Evolutionary conservation across 2,113 vertebrate species (phyloP), one percentile per base, ranked within the genome.

Genomic region (Dasyornis broadbenti): DNA sequence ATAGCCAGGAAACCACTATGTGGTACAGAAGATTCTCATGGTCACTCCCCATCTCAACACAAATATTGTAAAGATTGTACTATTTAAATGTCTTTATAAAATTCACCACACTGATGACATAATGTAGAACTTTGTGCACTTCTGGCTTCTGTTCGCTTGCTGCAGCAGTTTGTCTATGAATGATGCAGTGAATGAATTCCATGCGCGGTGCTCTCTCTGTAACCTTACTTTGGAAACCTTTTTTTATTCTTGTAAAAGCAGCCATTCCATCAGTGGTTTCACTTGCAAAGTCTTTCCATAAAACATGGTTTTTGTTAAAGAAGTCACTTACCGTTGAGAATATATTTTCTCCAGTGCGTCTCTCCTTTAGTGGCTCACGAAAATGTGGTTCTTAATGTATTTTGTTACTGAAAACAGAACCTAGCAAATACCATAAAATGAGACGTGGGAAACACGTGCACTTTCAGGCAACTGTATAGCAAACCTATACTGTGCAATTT

Each of bases 361-460:
- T 59, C 81, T 63, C 11, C 7, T 54, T 40, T 44, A 53, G 21
- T 19, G 47, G 22, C 39, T 87, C 23, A 39, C 6, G 57, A 68
- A 81, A 11, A 8, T 27, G 28, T 42, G 23, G 12, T 21, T 56
- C 30, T 71, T 59, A 19, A 19, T 24, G 13, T 22, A 26, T 54
- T 63, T 76, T 6, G 10, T 47, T 82, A 75, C 2, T 79, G 30
- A 68, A 68, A 92, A 47, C 8, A 72, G 35, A 63, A 60, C 17
- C 23, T 35, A 47, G 8, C 7, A 47, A 71, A 52, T 60, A 28
- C 19, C 10, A 22, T 68, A 31, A 90, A 66, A 10, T 68, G n/a
- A 2, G 1, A 44, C 33, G 23, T 27, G 15, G 64, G 26, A 87
- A 89, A 37, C 4, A 7, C 1, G 0, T 21, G 20, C 14, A 60